Conservation (phyloP, 1,140 invertebrate species). For the Drosophila trapezifrons region DNA sequence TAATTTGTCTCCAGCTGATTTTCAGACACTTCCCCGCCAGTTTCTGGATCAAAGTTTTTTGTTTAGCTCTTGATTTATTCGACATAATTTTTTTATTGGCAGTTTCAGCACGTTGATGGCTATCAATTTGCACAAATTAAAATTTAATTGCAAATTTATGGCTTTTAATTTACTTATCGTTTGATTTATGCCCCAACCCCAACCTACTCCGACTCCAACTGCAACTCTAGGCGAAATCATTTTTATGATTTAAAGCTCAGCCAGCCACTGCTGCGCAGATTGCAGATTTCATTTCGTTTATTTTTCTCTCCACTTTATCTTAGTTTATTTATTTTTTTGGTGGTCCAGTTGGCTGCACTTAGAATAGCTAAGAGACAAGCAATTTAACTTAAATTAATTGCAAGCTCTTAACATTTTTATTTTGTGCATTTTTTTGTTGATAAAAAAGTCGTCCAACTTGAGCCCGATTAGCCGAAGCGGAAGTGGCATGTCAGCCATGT, state of each 20-base stretch:
- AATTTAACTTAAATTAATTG: conserved; percentile 65
- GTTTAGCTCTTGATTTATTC: conserved; percentile 66
- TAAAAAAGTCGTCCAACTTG: conserved; percentile 59
- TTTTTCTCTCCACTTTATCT: conserved; percentile 19
- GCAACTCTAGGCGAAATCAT: conserved; percentile 20
- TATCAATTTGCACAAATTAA: conserved; percentile 82
- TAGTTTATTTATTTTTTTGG: conserved; percentile 19
- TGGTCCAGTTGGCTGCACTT: conserved; percentile 59
- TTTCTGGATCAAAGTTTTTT: conserved; percentile 37
- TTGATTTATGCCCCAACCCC: conserved; percentile 70
- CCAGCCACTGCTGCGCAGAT: conserved; percentile 5
- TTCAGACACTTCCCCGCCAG: conserved; percentile 28
- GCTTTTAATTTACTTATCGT: conserved; percentile 81
- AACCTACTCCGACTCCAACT: neutral
- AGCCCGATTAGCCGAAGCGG: conserved; percentile 53
- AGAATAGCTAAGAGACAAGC: conserved; percentile 55
- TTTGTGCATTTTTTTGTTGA: conserved; percentile 26
- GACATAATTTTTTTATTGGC: conserved; percentile 59
- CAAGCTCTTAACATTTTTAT: conserved; percentile 44
- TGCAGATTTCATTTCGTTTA: conserved; percentile 26
- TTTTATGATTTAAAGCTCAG: conserved; percentile 60
- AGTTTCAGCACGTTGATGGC: conserved; percentile 66
- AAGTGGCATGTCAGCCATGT: conserved; percentile 55
- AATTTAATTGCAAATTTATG: conserved; percentile 83
- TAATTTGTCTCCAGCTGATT: conserved; percentile 34